These are phyloP conservation scores for Calliopum simillimum DNA, from an alignment of 2,888 invertebrate genomes.

Conservation along the genomic window DNA sequence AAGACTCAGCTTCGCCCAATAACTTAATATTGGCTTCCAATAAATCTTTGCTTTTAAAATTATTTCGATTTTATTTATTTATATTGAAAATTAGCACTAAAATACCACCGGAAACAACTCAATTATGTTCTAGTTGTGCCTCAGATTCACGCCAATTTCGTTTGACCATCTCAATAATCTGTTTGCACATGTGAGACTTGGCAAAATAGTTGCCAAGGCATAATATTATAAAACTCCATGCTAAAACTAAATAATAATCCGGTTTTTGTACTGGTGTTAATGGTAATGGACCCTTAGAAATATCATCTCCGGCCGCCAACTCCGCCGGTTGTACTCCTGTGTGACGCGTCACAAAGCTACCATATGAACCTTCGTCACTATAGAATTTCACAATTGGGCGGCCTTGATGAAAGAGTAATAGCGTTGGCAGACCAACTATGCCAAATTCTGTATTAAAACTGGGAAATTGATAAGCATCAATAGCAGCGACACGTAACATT, in stretches of 20 bases:
- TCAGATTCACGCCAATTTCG: conserved; percentile 88
- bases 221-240: conserved; percentile 86
- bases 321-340: conserved; percentile 76
- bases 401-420: conserved; percentile 91
- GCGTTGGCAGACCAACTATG: conserved; percentile 88
- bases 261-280: conserved; percentile 80
- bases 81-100: conserved; percentile 14
- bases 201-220: conserved; percentile 82
- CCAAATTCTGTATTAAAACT: conserved; percentile 92
- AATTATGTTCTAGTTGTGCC: conserved; percentile 66
- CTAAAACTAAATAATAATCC: conserved; percentile 83
- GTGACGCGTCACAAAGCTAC: conserved; percentile 80
- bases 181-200: conserved; percentile 81
- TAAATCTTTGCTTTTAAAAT: background rate
- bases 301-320: conserved; percentile 71
- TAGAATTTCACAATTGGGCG: conserved; percentile 87
- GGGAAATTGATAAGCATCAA: conserved; percentile 87
- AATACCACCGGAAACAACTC: conserved; percentile 20
- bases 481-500: conserved; percentile 85
- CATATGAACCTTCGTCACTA: conserved; percentile 83
- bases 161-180: conserved; percentile 84
- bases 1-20: too few species aligned
- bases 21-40: too few species aligned
- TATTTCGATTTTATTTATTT: conserved; percentile 4
- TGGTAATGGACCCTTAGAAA: conserved; percentile 77